phyloP scores from a whole-genome alignment of 2,888 invertebrate genomes.

The Melanostoma scalare region DNA sequence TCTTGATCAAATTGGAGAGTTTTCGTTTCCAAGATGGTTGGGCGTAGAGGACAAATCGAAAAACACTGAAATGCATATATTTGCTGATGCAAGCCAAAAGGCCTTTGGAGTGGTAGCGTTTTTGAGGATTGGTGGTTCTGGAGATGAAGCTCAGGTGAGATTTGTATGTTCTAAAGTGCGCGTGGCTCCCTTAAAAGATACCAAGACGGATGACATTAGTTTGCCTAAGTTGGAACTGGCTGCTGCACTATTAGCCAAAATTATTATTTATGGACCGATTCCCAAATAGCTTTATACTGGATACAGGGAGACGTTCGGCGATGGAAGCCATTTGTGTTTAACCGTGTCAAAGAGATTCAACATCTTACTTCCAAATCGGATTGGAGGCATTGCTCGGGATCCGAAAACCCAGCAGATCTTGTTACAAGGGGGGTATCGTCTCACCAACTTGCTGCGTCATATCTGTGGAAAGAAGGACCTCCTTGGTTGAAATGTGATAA shows the following conservation, averaged over 20 bases:
- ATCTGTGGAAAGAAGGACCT: neutral
- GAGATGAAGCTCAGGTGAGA: neutral
- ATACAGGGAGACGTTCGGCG: neutral
- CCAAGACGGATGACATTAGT: slow-evolving; percentile 12
- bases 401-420: slow-evolving; percentile 4
- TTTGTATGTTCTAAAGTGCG: slow-evolving; percentile 12
- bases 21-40: neutral
- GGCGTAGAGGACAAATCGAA: neutral
- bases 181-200: slow-evolving; percentile 17
- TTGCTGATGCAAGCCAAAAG: slow-evolving; percentile 21
- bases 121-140: neutral
- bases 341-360: slow-evolving; percentile 16
- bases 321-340: slow-evolving; percentile 8
- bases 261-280: slow-evolving; percentile 15
- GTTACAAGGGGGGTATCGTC: slow-evolving; percentile 6
- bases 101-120: too few species aligned
- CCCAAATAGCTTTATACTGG: slow-evolving; percentile 19
- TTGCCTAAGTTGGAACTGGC: slow-evolving; percentile 18
- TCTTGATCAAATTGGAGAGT: neutral
- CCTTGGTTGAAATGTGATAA: slow-evolving; percentile 2
- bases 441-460: neutral
- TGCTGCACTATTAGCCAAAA: slow-evolving; percentile 13
- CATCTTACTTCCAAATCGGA: neutral
- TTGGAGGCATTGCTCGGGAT: slow-evolving; percentile 24
- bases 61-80: slow-evolving; percentile 10